Conservation (phyloP, 2,888 invertebrate species). For the Lepetodrilus schrolli region DNA sequence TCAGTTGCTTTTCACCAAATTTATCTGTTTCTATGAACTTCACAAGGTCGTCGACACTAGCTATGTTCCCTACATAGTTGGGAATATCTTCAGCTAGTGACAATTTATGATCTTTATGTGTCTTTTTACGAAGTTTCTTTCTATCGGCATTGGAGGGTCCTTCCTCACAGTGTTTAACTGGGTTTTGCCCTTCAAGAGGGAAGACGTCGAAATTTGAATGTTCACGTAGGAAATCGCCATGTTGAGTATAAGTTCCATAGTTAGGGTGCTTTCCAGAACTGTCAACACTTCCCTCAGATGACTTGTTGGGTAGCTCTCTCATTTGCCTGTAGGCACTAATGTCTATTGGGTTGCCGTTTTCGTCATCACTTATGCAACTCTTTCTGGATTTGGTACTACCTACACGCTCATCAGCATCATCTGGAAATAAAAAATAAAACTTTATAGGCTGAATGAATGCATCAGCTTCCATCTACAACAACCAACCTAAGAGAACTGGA, state of each 20-base stretch:
- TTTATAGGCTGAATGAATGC: neutral
- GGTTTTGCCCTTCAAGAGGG: constrained; percentile 31
- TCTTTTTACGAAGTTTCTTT: constrained; percentile 37
- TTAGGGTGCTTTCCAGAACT: constrained; percentile 4
- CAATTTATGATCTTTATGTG: constrained; percentile 43
- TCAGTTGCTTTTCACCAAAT: constrained; percentile 33
- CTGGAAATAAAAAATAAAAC: constrained; percentile 1
- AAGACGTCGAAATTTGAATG: constrained; percentile 14
- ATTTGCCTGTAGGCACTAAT: constrained; percentile 51
- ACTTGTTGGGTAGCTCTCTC: constrained; percentile 53
- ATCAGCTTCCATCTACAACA: too few species aligned
- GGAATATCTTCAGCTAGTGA: constrained; percentile 52
- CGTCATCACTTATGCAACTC: constrained; percentile 42
- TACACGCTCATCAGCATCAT: constrained; percentile 23
- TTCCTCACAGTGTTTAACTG: constrained; percentile 37
- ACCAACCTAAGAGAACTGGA: too few species aligned
- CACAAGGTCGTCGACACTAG: constrained; percentile 53
- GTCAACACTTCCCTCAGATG: constrained; percentile 29
- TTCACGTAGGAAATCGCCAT: neutral
- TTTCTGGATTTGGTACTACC: neutral
- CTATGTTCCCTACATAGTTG: constrained; percentile 56
- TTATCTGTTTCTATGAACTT: constrained; percentile 60
- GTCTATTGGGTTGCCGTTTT: constrained; percentile 64
- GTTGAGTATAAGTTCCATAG: constrained; percentile 9
- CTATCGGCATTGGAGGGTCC: constrained; percentile 10